Evolutionary conservation across 2,113 vertebrate species (phyloP), one percentile per base, ranked within the genome.

Genomic region (Oryzias celebensis): DNA sequence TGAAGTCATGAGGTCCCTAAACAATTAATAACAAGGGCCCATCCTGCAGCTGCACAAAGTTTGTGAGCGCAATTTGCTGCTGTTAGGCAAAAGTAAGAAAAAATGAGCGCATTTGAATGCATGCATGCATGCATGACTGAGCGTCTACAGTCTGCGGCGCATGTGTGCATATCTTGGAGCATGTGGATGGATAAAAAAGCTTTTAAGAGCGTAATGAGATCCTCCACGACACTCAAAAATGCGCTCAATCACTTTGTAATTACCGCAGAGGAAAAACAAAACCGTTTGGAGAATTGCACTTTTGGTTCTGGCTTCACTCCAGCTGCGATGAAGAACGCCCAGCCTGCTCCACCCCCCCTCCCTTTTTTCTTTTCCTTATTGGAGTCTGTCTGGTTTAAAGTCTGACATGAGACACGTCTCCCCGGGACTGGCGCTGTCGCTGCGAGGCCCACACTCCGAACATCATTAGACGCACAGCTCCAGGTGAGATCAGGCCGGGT

Each of bases 1-100:
- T 89, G 83, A 89, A 91, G 89, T 91, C 89, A 90, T 88, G 87
- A 89, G 80, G 87, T 91, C 69, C 73, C 76, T 77, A 81, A 90
- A 88, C 78, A 87, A 88, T 85, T 90, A 85, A 89, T 87, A 88
- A 88, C 47, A 59, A 65, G 14, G 42, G 64, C 59, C 70, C 51
- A 73, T 82, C 84, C 66, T 79, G 60, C 78, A 76, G 71, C 74
- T 84, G 73, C 65, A 71, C 62, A 52, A 4, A 65, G 78, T 59
- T 62, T 56, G 69, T 50, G 42, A 73, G 78, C 69, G 36, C 23
- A 69, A 58, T 60, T 63, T 45, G 48, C 41, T 61, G 50, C 49
- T 15, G 17, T 65, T 24, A 14, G 72, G 49, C 51, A 70, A 78
- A 36, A 73, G 62, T 42, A 62, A 49, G 62, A 73, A 55, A 68